Conservation (phyloP, 2,888 invertebrate genomes). For the Dryocosmus kuriphilus region DNA sequence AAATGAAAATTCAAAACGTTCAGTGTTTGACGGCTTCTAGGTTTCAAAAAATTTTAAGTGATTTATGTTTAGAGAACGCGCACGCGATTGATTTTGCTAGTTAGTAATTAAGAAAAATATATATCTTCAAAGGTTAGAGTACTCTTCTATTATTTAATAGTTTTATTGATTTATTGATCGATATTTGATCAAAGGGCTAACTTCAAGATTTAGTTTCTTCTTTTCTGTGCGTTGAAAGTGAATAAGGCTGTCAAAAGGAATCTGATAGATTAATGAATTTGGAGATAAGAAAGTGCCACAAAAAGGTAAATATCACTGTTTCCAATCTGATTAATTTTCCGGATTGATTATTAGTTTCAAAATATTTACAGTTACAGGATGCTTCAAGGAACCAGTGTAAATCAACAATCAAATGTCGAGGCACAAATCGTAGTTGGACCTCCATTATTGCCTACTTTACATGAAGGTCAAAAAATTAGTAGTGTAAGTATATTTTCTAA, state of each 20-base stretch:
- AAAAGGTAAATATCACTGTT: not conserved
- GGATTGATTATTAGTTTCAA: not conserved
- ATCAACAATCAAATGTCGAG: not conserved
- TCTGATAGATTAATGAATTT: not conserved
- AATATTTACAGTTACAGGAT: not conserved
- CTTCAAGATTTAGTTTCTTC: not conserved
- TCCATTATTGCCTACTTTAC: conserved; percentile 2
- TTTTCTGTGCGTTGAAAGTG: not conserved
- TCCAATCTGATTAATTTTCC: not conserved
- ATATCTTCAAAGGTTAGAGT: not conserved
- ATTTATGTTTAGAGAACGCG: no score
- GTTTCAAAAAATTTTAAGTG: no score
- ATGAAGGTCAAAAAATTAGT: not conserved
- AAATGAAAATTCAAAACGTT: no score
- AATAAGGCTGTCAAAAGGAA: not conserved
- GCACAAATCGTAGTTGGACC: not conserved
- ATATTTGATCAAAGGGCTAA: not conserved
- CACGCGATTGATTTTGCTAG: not conserved
- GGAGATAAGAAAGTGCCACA: not conserved
- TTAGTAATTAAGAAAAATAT: not conserved
- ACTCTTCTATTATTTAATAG: not conserved
- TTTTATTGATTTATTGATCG: not conserved
- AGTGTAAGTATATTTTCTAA: not conserved
- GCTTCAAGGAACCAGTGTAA: not conserved
- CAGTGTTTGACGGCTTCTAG: no score